A percentile compares a stretch with the other conserved stretches of the same genome.
phyloP scores from a whole-genome alignment of 2,113 vertebrate genomes.

The Myotis lucifugus region DNA sequence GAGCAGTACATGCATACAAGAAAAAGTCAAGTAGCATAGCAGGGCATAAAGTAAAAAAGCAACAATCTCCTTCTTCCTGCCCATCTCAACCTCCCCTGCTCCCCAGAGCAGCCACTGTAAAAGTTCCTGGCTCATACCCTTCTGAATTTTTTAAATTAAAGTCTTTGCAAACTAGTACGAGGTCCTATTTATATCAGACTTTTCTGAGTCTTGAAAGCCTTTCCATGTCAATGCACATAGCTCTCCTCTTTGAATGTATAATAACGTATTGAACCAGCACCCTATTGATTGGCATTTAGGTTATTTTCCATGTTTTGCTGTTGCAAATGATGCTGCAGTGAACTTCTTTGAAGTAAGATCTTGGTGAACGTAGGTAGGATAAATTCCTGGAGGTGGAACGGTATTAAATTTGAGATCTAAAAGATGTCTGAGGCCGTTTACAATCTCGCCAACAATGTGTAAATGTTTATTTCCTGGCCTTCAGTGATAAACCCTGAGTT shows the following conservation, averaged over 20 bases:
- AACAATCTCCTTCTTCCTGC: background rate
- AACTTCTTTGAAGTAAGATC: background rate
- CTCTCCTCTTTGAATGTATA: background rate
- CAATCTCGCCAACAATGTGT: background rate
- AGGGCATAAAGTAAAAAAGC: background rate
- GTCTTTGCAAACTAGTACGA: conserved; percentile 15
- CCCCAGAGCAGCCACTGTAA: background rate
- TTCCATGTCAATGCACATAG: background rate
- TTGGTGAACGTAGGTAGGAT: background rate
- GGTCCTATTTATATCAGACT: conserved; percentile 24
- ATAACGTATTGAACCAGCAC: background rate
- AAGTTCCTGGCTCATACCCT: background rate
- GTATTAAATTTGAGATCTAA: background rate
- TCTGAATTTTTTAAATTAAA: background rate
- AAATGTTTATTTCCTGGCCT: conserved; percentile 1
- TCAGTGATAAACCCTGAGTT: background rate
- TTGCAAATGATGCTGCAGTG: conserved; percentile 7
- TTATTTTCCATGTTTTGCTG: background rate
- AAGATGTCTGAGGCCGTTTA: background rate
- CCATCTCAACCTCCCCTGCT: background rate
- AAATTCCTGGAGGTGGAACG: background rate
- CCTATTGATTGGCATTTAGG: background rate
- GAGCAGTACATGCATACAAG: background rate
- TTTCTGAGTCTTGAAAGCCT: background rate
- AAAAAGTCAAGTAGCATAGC: background rate